Evolutionary conservation across 2,113 vertebrate genomes (phyloP).

Genomic region (Onychostruthus taczanowskii): DNA sequence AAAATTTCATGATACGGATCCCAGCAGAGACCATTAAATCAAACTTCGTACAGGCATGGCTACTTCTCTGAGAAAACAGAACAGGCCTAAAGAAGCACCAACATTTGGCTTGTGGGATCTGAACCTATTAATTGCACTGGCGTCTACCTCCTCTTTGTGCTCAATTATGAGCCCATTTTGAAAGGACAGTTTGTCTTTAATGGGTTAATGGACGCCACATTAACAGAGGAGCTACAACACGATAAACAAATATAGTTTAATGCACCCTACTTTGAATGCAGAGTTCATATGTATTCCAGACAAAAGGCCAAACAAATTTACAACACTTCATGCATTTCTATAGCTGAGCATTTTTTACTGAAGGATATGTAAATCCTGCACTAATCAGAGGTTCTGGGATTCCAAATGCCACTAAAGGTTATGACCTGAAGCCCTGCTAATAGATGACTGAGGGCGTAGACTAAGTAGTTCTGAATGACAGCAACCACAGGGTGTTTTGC

Average conservation of each 20-base stretch:
- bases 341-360: conserved; percentile 80
- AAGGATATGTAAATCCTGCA: conserved; percentile 93
- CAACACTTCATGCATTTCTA: conserved; percentile 86
- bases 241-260: conserved; percentile 66
- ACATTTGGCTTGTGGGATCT: neutral
- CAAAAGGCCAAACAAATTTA: conserved; percentile 94
- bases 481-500: conserved; percentile 88
- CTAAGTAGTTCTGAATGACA: conserved; percentile 84
- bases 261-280: conserved; percentile 70
- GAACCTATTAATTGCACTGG: conserved; percentile 59
- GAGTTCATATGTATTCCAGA: conserved; percentile 78
- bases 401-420: conserved; percentile 92
- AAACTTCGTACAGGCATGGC: neutral
- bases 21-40: conserved; percentile 52
- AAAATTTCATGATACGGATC: conserved; percentile 40
- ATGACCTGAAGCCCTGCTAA: conserved; percentile 90
- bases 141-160: neutral
- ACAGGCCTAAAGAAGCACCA: conserved; percentile 34
- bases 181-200: conserved; percentile 39
- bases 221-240: conserved; percentile 54
- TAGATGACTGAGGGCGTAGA: conserved; percentile 80
- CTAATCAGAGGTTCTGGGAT: conserved; percentile 94
- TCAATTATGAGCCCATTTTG: conserved; percentile 41
- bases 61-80: conserved; percentile 36
- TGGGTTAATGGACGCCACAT: conserved; percentile 69